phyloP scores from a whole-genome alignment of 2,888 invertebrate species.

The Ormyrus rosae region DNA sequence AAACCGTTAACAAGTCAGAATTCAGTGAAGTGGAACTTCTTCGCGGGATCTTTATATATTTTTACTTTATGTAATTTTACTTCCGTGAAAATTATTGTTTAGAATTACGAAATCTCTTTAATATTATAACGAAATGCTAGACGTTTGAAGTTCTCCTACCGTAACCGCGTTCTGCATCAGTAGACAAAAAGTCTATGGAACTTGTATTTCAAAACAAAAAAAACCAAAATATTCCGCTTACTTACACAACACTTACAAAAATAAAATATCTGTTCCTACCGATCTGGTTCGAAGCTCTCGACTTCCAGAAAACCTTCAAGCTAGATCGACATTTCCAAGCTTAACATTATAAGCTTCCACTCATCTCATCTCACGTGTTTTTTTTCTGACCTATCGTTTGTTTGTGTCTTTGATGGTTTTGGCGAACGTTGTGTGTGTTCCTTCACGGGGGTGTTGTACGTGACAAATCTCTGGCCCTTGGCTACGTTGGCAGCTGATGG shows the following conservation, averaged over 20 bases:
- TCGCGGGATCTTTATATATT: not conserved
- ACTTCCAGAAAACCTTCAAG: too few species aligned
- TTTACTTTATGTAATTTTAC: conserved; percentile 8
- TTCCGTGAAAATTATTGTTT: conserved; percentile 2
- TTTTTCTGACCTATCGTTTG: conserved; percentile 63
- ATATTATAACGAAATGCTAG: too few species aligned
- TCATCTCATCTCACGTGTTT: conserved; percentile 6
- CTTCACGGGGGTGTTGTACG: conserved; percentile 53
- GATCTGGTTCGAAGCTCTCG: conserved; percentile 2
- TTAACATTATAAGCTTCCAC: too few species aligned
- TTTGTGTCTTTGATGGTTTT: conserved; percentile 74
- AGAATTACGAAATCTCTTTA: not conserved
- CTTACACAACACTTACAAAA: not conserved
- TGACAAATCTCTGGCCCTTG: not conserved
- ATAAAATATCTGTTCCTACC: not conserved
- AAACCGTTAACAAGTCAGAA: conserved; percentile 10
- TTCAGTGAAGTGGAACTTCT: conserved; percentile 18
- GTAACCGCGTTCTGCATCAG: not conserved
- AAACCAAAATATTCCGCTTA: conserved; percentile 1
- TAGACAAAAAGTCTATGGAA: too few species aligned
- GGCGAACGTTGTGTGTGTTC: conserved; percentile 73
- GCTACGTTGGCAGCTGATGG: conserved; percentile 71
- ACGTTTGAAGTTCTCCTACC: not conserved
- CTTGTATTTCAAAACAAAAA: not conserved
- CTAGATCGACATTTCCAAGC: too few species aligned